Evolutionary conservation across 2,113 vertebrate genomes (phyloP).

Genomic region (Clupea harengus): DNA sequence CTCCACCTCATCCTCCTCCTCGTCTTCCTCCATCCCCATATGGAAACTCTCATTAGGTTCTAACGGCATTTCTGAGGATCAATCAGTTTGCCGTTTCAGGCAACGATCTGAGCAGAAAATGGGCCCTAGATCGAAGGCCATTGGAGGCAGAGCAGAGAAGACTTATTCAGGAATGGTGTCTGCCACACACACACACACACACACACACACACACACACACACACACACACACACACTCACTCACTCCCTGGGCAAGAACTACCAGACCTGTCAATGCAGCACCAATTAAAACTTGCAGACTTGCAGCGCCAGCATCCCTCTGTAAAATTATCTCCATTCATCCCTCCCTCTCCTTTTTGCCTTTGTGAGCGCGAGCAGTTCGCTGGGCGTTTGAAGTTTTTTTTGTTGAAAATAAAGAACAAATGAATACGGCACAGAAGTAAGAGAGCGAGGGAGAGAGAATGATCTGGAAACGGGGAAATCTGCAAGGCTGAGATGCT

Average conservation of each 20-base stretch:
- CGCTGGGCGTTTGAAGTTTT: not conserved
- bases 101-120: not conserved
- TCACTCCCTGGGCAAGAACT: not conserved
- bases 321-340: slow-evolving; percentile 4
- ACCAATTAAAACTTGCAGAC: slow-evolving; percentile 38
- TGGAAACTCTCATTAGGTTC: not conserved
- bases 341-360: not conserved
- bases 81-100: slow-evolving; percentile 18
- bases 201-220: too few species aligned
- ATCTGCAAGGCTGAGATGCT: too few species aligned
- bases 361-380: not conserved
- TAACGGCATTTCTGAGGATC: slow-evolving; percentile 24
- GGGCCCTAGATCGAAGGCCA: not conserved
- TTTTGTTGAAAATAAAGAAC: too few species aligned
- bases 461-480: too few species aligned
- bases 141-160: too few species aligned
- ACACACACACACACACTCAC: not conserved
- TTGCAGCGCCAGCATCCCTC: slow-evolving; percentile 13
- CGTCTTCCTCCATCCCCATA: slow-evolving; percentile 16
- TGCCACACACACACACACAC: too few species aligned
- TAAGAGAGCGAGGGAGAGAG: too few species aligned
- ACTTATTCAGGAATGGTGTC: too few species aligned
- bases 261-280: slow-evolving; percentile 8
- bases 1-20: too few species aligned
- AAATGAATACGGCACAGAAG: too few species aligned